phyloP scores from a whole-genome alignment of 2,888 invertebrate genomes.

The Peribatodes rhomboidaria region DNA sequence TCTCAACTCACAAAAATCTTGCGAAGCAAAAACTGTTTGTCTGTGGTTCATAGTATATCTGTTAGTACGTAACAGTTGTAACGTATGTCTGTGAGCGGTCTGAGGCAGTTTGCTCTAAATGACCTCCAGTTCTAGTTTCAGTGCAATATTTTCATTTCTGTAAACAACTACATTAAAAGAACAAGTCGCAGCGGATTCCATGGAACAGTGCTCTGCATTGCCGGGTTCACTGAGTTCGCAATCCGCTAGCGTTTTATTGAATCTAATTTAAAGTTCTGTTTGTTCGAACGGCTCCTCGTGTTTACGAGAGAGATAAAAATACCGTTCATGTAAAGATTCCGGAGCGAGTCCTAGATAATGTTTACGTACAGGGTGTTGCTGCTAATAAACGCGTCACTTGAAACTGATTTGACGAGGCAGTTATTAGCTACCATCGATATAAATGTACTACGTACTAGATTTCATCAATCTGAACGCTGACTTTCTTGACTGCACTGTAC shows the following conservation, averaged over 20 bases:
- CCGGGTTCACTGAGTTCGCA: slow-evolving; percentile 15
- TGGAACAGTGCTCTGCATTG: slow-evolving; percentile 10
- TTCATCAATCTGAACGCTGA: too few relatives aligned
- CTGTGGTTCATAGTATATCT: too few relatives aligned
- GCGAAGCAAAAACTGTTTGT: too few relatives aligned
- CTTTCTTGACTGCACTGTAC: too few relatives aligned
- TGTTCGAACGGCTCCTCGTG: slow-evolving; percentile 32
- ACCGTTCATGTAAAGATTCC: slow-evolving; percentile 19
- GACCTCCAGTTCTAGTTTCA: not conserved
- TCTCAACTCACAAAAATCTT: too few relatives aligned
- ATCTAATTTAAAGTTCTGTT: slow-evolving; percentile 46
- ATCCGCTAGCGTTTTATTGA: slow-evolving; percentile 34
- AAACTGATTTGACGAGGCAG: too few relatives aligned
- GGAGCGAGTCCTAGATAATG: slow-evolving; percentile 5
- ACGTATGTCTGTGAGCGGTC: not conserved
- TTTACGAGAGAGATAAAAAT: slow-evolving; percentile 40
- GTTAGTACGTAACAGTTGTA: too few relatives aligned
- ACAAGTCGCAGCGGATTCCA: slow-evolving; percentile 23
- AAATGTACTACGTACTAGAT: too few relatives aligned
- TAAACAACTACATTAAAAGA: slow-evolving; percentile 29
- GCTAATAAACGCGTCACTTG: not conserved
- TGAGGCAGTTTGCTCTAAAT: not conserved
- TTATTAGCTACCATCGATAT: too few relatives aligned
- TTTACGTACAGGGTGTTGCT: not conserved
- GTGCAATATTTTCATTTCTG: slow-evolving; percentile 15